Base-by-base conservation (phyloP, 2,888 invertebrate species). In the Scaptomyza reducta region DNA sequence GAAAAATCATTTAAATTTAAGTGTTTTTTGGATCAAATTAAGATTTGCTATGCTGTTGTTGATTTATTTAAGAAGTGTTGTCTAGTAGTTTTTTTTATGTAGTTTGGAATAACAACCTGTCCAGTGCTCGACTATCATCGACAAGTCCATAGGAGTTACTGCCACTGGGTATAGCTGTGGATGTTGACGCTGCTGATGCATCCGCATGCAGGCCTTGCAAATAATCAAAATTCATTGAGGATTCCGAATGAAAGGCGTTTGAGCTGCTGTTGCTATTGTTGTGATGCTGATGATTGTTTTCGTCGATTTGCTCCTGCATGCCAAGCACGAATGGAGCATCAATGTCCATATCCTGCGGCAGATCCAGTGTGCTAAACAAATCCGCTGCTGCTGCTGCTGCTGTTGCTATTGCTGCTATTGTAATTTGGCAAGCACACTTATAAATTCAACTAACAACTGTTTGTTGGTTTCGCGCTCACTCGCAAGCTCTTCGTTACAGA, bases 211-310 rank as follows among this genome's bases (percentile, higher is more conserved):
- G 70, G 44, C 89, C 89, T 57, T 90, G 89, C 69, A 91, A 88
- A 61, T 91, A 91, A 77, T 91, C 91, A 58, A 91, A 91, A 75
- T 91, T 91, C 90, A 91, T 91, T 56, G 90, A 90, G 45, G 90
- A 87, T 60, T 90, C 90, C 58, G 90, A 90, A 60, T 90, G 88
- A 75, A 80, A 76, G 18, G 67, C 61, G 69, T 78, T 64, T 25
- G 82, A 66, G 14, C 14, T 38, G 35, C 35, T 35, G 25, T n/a
- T 70, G 80, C 59, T 45, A n/a, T 40, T 53, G 62, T 70, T 79
- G 66, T 84, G 59, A 76, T 87, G n/a, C 10, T 55, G 68, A 22
- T 74, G 54, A 11, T 55, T 60, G 55, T 14, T 16, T 46, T 49
- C 55, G 56, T 61, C 47, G 55, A 25, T 70, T 74, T 89, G 89